Evolutionary conservation across 2,797 vertebrate genomes (phyloP).

Genomic region (Lagocephalus sceleratus): DNA sequence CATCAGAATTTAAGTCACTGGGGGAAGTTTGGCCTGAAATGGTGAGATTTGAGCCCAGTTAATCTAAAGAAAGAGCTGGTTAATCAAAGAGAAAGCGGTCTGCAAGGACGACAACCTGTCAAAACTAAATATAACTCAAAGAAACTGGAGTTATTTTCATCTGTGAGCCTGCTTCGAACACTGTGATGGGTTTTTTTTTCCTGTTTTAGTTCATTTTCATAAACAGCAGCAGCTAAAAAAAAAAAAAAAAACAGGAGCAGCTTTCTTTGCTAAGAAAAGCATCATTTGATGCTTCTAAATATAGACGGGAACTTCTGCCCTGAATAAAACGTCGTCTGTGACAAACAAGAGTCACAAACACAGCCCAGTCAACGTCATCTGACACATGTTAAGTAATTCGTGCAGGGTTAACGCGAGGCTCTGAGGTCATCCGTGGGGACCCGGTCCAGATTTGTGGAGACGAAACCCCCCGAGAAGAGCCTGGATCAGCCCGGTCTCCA

Average conservation of each 20-base stretch:
- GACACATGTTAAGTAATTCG: slow-evolving; percentile 23
- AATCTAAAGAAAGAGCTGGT: neutral
- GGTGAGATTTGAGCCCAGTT: neutral
- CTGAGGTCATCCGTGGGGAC: slow-evolving; percentile 19
- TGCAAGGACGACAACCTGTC: slow-evolving; percentile 26
- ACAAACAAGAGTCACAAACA: slow-evolving; percentile 5
- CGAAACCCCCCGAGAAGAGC: no score
- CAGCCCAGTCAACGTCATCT: slow-evolving; percentile 6
- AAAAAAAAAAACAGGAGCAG: neutral
- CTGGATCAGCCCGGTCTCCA: no score
- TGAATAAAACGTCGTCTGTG: slow-evolving; percentile 10
- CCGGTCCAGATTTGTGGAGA: slow-evolving; percentile 30
- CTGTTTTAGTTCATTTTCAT: neutral
- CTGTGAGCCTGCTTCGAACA: slow-evolving; percentile 19
- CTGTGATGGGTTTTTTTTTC: slow-evolving; percentile 13
- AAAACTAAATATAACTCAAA: slow-evolving; percentile 52
- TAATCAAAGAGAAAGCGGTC: slow-evolving; percentile 1
- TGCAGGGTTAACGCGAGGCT: slow-evolving; percentile 8
- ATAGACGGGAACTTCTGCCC: neutral
- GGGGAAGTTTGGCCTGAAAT: no score
- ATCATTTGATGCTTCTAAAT: slow-evolving; percentile 5
- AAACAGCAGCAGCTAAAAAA: slow-evolving; percentile 1
- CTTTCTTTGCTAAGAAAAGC: neutral
- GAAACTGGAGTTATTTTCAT: slow-evolving; percentile 11
- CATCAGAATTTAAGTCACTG: no score